Percentiles rank a stretch among this genome's conserved stretches.
Conservation (phyloP, 2,113 vertebrate species). For the Poecilia latipinna region DNA sequence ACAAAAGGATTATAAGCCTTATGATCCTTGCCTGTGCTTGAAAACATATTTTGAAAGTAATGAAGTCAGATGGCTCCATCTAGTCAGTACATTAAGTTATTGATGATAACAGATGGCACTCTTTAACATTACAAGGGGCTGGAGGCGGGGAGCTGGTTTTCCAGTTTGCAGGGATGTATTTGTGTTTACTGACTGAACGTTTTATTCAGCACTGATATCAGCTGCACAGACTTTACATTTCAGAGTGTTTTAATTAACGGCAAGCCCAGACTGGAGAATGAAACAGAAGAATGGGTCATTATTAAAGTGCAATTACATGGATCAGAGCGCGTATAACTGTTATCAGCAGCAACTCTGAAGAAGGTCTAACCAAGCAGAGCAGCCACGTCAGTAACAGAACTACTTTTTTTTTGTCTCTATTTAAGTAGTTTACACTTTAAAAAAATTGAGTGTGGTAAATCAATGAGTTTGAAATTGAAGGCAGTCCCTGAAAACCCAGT, state of each 20-base stretch:
- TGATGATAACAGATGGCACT: constrained; percentile 56
- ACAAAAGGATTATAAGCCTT: constrained; percentile 30
- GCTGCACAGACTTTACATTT: constrained; percentile 24
- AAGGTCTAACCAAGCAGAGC: not conserved
- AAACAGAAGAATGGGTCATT: not conserved
- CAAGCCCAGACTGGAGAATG: not conserved
- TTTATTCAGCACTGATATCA: constrained; percentile 9
- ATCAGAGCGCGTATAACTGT: not conserved
- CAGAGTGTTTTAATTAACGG: not conserved
- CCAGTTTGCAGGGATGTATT: constrained; percentile 39
- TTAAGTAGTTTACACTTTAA: not conserved
- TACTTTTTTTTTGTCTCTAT: not conserved
- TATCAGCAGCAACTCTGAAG: not conserved
- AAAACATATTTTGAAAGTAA: constrained; percentile 58
- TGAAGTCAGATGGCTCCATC: constrained; percentile 50
- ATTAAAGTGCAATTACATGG: not conserved
- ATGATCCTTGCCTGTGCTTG: constrained; percentile 42
- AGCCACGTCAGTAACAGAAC: not conserved
- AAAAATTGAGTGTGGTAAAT: not conserved
- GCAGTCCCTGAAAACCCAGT: constrained; percentile 15
- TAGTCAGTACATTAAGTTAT: constrained; percentile 45
- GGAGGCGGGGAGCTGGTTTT: not conserved
- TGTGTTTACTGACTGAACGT: constrained; percentile 26
- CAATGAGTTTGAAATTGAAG: constrained; percentile 14
- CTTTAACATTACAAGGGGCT: constrained; percentile 56